phyloP scores from a whole-genome alignment of 1,140 invertebrate genomes.

The Holcopasites calliopsidis region DNA sequence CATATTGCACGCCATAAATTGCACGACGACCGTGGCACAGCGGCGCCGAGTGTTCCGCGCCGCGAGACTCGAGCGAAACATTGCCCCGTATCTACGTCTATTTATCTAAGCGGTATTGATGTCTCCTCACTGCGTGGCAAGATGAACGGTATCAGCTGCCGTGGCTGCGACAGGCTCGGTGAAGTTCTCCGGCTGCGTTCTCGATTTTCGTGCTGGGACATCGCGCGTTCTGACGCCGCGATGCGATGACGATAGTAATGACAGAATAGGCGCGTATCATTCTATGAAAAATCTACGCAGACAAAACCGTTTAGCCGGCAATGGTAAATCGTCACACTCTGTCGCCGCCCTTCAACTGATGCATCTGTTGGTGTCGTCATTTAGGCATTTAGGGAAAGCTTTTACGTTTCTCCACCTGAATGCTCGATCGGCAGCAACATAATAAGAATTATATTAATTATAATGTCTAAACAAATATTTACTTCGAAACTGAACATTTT shows the following conservation, averaged over 20 bases:
- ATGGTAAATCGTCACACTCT: no score
- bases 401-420: no score
- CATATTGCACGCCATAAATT: constrained; percentile 33
- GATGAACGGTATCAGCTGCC: neutral
- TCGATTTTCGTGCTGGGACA: neutral
- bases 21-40: neutral
- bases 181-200: neutral
- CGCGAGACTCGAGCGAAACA: neutral
- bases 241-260: neutral
- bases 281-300: no score
- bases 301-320: no score
- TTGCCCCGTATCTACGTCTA: constrained; percentile 19
- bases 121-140: neutral
- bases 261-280: no score
- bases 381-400: no score
- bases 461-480: no score
- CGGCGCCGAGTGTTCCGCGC: neutral
- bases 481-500: no score
- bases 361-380: no score
- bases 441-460: no score
- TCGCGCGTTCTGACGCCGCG: neutral
- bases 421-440: no score
- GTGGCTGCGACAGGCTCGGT: neutral
- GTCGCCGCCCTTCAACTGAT: no score
- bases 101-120: constrained; percentile 19